Base-by-base conservation (phyloP, 2,888 invertebrate species). In the Megamerina dolium region DNA sequence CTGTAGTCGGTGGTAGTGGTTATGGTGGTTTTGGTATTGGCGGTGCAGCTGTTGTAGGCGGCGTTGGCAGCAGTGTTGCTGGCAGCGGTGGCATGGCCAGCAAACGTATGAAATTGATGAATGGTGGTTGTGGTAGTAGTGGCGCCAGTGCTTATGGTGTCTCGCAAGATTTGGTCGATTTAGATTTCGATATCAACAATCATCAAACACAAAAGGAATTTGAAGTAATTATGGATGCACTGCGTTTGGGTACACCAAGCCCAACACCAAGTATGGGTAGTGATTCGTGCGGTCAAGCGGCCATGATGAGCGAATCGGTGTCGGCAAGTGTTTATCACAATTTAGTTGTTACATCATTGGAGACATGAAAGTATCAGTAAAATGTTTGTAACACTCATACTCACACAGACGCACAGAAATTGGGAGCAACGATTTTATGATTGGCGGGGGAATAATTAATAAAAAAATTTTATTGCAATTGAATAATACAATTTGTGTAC, bases 251-350 rank as follows among this genome's bases (percentile, higher is more conserved):
- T 6, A 65, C 64, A 37, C 66, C 64, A 12, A 66, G 61, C 52
- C 65, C 61, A 23, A 61, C 64, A 36, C 56, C 62, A 41, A 60
- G 58, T 46, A 46, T 53, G 54, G 61, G 60, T 23, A 63, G 70
- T 53, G 76, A 73, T 59, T 76, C 76, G 43, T 82, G 82, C 59
- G 82, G 81, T 20, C 70, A 70, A 50, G 81, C 81, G 55, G 79
- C 81, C 35, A 80, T 81, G 58, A 77, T 82, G 73, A 78, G 77
- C 57, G 81, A 81, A 47, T 63, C 70, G 48, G 63, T 66, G 3
- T 63, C 69, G 48, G 63, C 67, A 3, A 65, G 63, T 46, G 66
- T 70, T 35, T 72, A 72, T 48, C 70, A 72, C 49, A 72, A 70
- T 58, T 57, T 72, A 52, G 70, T 71, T 16, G 70, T 72, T 5